A percentile compares a stretch with the other conserved stretches of the same genome.
Evolutionary conservation across 2,888 invertebrate species (phyloP).

Genomic region (Stenichneumon culpator): DNA sequence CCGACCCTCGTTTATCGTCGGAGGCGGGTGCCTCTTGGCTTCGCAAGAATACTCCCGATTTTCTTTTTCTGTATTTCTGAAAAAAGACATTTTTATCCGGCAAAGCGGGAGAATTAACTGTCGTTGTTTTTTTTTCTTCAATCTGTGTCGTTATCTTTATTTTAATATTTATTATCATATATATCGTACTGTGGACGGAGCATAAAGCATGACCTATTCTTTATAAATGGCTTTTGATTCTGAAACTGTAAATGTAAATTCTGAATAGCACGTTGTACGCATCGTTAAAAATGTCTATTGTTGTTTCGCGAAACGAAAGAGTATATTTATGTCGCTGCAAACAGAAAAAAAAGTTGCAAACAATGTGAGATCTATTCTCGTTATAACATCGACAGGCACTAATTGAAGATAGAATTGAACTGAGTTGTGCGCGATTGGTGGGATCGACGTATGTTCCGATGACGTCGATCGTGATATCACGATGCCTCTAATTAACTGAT

Average conservation of each 20-base stretch:
- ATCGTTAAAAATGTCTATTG: slow-evolving; percentile 25
- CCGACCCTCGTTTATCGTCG: background rate
- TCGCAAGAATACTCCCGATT: background rate
- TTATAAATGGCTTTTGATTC: slow-evolving; percentile 69
- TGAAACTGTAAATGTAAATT: slow-evolving; percentile 58
- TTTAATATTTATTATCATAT: slow-evolving; percentile 61
- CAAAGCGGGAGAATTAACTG: background rate
- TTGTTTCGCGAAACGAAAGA: slow-evolving; percentile 5
- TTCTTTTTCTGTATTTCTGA: slow-evolving; percentile 16
- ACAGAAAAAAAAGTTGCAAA: slow-evolving; percentile 3
- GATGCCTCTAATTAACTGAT: slow-evolving; percentile 2
- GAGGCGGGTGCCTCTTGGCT: background rate
- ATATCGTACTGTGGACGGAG: slow-evolving; percentile 80
- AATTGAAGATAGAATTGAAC: slow-evolving; percentile 2
- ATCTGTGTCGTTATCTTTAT: slow-evolving; percentile 56
- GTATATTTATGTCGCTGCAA: slow-evolving; percentile 26
- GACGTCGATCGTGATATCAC: slow-evolving; percentile 27
- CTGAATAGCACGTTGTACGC: slow-evolving; percentile 25
- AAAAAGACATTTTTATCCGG: background rate
- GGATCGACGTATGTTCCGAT: slow-evolving; percentile 17
- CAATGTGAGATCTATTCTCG: slow-evolving; percentile 14
- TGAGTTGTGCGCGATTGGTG: slow-evolving; percentile 38
- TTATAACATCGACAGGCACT: slow-evolving; percentile 28
- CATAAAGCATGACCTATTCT: slow-evolving; percentile 78
- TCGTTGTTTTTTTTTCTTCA: background rate